Conservation (phyloP, 2,888 invertebrate genomes). For the Rhopalosiphum nymphaeae region DNA sequence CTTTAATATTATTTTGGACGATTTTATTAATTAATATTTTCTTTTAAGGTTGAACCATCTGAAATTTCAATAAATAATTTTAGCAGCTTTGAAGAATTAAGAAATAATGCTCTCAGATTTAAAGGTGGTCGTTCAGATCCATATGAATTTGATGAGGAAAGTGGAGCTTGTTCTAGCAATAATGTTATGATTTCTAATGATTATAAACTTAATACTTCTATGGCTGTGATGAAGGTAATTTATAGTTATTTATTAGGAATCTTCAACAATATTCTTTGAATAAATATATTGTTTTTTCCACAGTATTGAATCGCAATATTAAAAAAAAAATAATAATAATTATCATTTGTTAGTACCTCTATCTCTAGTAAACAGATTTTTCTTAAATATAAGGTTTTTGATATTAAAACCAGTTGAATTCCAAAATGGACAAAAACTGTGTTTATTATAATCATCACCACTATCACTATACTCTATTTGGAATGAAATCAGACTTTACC, state of each 20-base stretch:
- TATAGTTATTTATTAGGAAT: neutral
- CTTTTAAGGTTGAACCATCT: slow-evolving; percentile 48
- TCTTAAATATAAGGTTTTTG: no score
- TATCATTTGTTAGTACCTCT: no score
- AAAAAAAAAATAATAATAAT: no score
- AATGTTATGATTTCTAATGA: slow-evolving; percentile 45
- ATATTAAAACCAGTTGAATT: no score
- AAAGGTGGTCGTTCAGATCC: slow-evolving; percentile 73
- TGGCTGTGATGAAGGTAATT: slow-evolving; percentile 56
- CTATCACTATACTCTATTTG: no score
- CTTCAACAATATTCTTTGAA: no score
- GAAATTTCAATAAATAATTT: slow-evolving; percentile 56
- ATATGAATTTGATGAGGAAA: slow-evolving; percentile 81
- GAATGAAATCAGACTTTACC: no score
- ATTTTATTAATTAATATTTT: slow-evolving; percentile 21
- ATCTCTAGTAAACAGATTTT: no score
- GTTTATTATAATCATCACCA: no score
- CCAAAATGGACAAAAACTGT: no score
- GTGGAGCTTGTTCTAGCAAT: slow-evolving; percentile 67
- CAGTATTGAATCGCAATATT: no score
- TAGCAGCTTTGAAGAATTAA: slow-evolving; percentile 59
- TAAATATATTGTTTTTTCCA: no score
- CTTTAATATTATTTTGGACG: neutral
- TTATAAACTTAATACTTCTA: slow-evolving; percentile 53
- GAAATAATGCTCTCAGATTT: slow-evolving; percentile 58